phyloP scores from a whole-genome alignment of 2,113 vertebrate species.

The Microtus richardsoni region DNA sequence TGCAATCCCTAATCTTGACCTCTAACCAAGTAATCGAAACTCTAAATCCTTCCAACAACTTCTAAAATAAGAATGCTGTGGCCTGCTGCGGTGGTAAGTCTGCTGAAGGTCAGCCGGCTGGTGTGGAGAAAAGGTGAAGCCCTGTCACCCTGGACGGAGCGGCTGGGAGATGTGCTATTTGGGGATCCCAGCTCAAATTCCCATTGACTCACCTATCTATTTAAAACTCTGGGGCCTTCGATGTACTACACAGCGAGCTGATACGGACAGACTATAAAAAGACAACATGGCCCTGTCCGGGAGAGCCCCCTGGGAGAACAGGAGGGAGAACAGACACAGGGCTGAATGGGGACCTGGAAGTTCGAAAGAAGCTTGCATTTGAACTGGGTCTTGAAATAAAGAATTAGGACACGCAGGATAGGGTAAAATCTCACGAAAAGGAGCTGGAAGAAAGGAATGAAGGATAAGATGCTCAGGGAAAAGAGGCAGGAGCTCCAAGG shows the following conservation, averaged over 20 bases:
- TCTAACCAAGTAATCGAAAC: conserved; percentile 41
- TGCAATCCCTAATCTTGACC: not conserved
- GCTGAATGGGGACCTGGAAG: not conserved
- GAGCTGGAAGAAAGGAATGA: not conserved
- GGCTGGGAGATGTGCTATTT: not conserved
- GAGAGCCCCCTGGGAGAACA: not conserved
- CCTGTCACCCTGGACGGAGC: not conserved
- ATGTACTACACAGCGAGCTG: not conserved
- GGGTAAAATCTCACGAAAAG: not conserved
- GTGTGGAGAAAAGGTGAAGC: conserved; percentile 9
- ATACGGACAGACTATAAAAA: not conserved
- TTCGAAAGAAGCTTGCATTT: not conserved
- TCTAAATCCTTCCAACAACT: conserved; percentile 29
- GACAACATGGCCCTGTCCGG: not conserved
- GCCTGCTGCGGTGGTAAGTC: conserved; percentile 51
- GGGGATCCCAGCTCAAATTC: conserved; percentile 27
- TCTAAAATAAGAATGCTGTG: conserved; percentile 68
- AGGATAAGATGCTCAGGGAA: not conserved
- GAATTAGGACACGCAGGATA: not conserved
- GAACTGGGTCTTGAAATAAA: not conserved
- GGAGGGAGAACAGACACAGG: too few relatives aligned
- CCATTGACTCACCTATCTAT: conserved; percentile 56
- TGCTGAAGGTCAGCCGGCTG: conserved; percentile 45
- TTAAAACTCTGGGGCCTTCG: conserved; percentile 46
- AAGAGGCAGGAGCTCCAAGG: not conserved